Evolutionary conservation across 2,888 invertebrate species (phyloP).

Genomic region (Mythimna pallens): DNA sequence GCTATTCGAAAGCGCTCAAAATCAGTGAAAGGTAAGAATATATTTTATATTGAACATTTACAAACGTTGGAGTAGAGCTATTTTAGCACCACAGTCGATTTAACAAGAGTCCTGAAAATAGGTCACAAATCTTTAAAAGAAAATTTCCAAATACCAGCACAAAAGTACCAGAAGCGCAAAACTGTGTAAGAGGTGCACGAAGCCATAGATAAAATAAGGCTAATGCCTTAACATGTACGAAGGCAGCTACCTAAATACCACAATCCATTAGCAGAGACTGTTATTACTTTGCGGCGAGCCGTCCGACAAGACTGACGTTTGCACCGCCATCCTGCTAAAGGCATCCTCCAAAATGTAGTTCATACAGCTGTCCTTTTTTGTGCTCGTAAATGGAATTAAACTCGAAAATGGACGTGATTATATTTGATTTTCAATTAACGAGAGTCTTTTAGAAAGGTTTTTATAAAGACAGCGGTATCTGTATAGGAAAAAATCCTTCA

Average conservation of each 20-base stretch:
- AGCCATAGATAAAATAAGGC: conserved; percentile 57
- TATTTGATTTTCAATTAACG: conserved; percentile 45
- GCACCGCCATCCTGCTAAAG: conserved; percentile 73
- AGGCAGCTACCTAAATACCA: conserved; percentile 68
- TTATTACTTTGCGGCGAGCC: conserved; percentile 76
- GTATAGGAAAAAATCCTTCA: conserved; percentile 9
- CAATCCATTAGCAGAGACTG: conserved; percentile 81
- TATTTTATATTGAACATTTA: background rate
- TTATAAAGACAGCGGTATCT: background rate
- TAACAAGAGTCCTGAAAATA: background rate
- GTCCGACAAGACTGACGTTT: conserved; percentile 74
- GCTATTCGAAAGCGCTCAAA: background rate
- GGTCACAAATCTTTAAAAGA: background rate
- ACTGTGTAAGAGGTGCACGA: conserved; percentile 29
- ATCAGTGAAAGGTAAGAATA: background rate
- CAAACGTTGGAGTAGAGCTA: background rate
- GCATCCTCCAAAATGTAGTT: conserved; percentile 61
- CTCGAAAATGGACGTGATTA: conserved; percentile 42
- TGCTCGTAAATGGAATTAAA: conserved; percentile 55
- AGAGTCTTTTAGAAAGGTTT: conserved; percentile 24
- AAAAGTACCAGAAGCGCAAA: conserved; percentile 17
- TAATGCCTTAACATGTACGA: conserved; percentile 60
- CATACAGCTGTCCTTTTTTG: conserved; percentile 55
- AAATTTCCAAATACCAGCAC: background rate
- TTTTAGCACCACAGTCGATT: background rate